These are phyloP conservation scores for Thunnus maccoyii DNA, from an alignment of 2,113 vertebrate genomes.

Conservation along the genomic window DNA sequence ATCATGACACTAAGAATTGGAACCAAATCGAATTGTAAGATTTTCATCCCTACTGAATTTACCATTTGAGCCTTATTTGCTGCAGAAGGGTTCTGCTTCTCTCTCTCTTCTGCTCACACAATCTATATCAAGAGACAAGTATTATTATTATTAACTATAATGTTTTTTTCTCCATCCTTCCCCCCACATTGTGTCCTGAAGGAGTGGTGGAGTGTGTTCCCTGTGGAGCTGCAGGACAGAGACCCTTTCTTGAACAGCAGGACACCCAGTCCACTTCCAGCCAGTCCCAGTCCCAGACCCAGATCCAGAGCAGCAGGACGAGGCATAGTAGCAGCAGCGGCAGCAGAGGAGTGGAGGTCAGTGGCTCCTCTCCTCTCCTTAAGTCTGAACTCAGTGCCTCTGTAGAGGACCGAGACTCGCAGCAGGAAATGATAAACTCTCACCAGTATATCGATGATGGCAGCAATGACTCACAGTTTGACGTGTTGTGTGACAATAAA, in stretches of 20 bases:
- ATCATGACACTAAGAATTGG: too few relatives aligned
- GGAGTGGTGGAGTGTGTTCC: slow-evolving; percentile 65
- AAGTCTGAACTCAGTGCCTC: slow-evolving; percentile 74
- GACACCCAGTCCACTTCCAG: slow-evolving; percentile 33
- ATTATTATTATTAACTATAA: background rate
- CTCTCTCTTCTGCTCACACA: too few relatives aligned
- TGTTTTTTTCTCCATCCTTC: background rate
- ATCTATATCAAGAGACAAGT: background rate
- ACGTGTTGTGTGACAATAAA: slow-evolving; percentile 67
- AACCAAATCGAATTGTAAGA: too few relatives aligned
- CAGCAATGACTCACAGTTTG: slow-evolving; percentile 64
- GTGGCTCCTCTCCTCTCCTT: slow-evolving; percentile 84
- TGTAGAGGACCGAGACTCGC: slow-evolving; percentile 50
- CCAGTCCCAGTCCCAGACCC: slow-evolving; percentile 15
- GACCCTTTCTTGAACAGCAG: slow-evolving; percentile 19
- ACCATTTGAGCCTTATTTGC: too few relatives aligned
- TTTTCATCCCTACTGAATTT: too few relatives aligned
- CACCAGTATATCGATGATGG: slow-evolving; percentile 35
- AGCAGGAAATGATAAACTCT: slow-evolving; percentile 55
- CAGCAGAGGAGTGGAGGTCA: slow-evolving; percentile 82
- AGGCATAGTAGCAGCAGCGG: slow-evolving; percentile 29
- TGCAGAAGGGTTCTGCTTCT: too few relatives aligned
- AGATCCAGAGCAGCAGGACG: slow-evolving; percentile 50
- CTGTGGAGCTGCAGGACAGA: slow-evolving; percentile 24
- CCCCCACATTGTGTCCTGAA: slow-evolving; percentile 31